Conservation (phyloP, 2,888 invertebrate genomes). For the Ormyrus thymus region DNA sequence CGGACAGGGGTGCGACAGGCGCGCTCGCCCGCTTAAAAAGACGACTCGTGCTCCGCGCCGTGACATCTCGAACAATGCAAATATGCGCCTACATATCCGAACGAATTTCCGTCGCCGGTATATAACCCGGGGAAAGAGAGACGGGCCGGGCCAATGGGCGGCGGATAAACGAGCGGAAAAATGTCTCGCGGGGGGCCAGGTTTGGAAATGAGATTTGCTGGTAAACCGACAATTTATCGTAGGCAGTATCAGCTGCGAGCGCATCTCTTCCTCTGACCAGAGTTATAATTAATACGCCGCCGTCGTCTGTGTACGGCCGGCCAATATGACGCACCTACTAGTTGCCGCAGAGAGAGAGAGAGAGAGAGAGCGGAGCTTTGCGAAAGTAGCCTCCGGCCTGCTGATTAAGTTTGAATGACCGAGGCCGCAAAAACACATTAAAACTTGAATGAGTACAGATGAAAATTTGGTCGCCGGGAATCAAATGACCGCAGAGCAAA, state of each 20-base stretch:
- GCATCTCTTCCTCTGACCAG: constrained; percentile 73
- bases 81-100: constrained; percentile 7
- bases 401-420: constrained; percentile 75
- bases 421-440: constrained; percentile 75
- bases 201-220: constrained; percentile 75
- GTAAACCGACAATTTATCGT: constrained; percentile 75
- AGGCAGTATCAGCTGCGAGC: constrained; percentile 69
- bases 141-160: constrained; percentile 54
- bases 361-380: not conserved
- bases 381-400: constrained; percentile 63
- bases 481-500: constrained; percentile 74
- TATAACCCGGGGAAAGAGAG: constrained; percentile 26
- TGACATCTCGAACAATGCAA: constrained; percentile 32
- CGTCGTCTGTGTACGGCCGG: constrained; percentile 9
- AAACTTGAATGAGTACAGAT: constrained; percentile 74
- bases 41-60: constrained; percentile 23
- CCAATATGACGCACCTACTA: constrained; percentile 32
- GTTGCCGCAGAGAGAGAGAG: no score
- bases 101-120: constrained; percentile 32
- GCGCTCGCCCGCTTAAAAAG: constrained; percentile 50
- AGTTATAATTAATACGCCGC: constrained; percentile 73
- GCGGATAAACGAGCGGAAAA: constrained; percentile 69
- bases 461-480: constrained; percentile 74
- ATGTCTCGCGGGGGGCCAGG: constrained; percentile 59
- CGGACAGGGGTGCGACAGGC: not conserved